Evolutionary conservation across 2,113 vertebrate genomes (phyloP).

Genomic region (Cheilinus undulatus): DNA sequence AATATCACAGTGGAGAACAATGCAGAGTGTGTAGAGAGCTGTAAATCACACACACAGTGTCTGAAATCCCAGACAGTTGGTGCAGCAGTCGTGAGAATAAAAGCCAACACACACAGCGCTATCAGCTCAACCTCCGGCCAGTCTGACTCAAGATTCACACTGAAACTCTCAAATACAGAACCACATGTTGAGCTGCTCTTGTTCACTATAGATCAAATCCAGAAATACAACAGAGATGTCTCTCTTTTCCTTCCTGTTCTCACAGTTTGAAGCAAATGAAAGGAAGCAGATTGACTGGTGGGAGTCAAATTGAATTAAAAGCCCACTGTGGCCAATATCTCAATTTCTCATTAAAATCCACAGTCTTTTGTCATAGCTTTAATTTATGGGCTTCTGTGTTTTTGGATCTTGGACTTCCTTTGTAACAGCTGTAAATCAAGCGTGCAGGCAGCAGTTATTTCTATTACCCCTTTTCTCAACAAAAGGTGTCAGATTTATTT

Average conservation of each 20-base stretch:
- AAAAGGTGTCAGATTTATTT: no score
- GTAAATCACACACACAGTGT: constrained; percentile 43
- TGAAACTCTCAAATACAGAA: constrained; percentile 9
- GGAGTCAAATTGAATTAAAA: constrained; percentile 20
- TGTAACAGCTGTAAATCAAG: no score
- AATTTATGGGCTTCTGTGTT: constrained; percentile 18
- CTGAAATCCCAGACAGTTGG: constrained; percentile 39
- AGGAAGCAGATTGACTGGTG: not conserved
- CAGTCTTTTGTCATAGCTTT: not conserved
- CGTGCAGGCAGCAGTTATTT: no score
- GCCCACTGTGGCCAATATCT: not conserved
- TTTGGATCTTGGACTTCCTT: no score
- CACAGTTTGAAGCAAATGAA: constrained; percentile 13
- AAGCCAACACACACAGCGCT: constrained; percentile 12
- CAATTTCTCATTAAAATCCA: not conserved
- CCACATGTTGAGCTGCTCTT: constrained; percentile 27
- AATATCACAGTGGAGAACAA: constrained; percentile 20
- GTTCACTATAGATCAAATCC: not conserved
- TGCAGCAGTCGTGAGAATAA: constrained; percentile 42
- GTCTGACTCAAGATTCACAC: constrained; percentile 23
- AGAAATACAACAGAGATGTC: constrained; percentile 4
- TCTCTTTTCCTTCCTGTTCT: not conserved
- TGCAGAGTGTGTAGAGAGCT: constrained; percentile 1
- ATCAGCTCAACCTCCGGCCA: constrained; percentile 35
- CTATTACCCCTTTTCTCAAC: no score